Evolutionary conservation across 2,113 vertebrate genomes (phyloP).

Genomic region (Raphicerus campestris): DNA sequence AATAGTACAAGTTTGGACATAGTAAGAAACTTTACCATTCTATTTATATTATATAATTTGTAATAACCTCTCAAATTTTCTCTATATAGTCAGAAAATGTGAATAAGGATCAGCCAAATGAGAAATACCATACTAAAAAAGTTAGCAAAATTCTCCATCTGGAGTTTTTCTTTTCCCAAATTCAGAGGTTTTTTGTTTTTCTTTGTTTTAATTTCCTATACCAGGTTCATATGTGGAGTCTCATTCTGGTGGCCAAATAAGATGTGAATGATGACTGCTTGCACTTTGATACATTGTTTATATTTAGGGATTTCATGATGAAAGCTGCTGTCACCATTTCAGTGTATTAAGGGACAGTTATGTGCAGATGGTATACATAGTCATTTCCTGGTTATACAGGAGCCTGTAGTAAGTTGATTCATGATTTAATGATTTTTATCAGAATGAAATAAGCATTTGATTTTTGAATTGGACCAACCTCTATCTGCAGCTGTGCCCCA

Average conservation of each 20-base stretch:
- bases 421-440: constrained; percentile 82
- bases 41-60: neutral
- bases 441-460: constrained; percentile 82
- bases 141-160: neutral
- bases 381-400: constrained; percentile 69
- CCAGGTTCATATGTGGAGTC: neutral
- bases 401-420: constrained; percentile 73
- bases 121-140: neutral
- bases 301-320: constrained; percentile 69
- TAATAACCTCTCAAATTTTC: neutral
- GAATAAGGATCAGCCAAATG: neutral
- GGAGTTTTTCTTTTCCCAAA: neutral
- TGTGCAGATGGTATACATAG: constrained; percentile 70
- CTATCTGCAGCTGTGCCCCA: constrained; percentile 76
- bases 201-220: constrained; percentile 32
- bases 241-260: constrained; percentile 65
- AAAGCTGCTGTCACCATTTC: constrained; percentile 56
- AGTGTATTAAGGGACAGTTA: constrained; percentile 63
- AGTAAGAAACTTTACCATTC: neutral
- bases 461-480: constrained; percentile 79
- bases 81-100: neutral
- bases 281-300: constrained; percentile 65
- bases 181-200: neutral
- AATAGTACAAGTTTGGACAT: neutral
- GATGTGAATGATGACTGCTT: constrained; percentile 61